Evolutionary conservation across 1,140 invertebrate genomes (phyloP).

Genomic region (Hydropsyche tenuis): DNA sequence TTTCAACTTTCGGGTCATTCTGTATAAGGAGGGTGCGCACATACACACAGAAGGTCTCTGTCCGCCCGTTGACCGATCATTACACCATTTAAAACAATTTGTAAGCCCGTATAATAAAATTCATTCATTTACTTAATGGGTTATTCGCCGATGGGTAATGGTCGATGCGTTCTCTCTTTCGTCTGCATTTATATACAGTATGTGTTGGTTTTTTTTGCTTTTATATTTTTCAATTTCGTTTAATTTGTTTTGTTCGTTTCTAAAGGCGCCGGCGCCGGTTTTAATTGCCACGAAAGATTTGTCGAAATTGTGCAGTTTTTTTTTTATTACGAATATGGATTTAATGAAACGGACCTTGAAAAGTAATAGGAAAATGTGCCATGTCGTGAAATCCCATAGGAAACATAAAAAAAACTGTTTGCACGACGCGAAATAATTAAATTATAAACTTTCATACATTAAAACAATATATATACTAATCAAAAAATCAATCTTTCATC

Average conservation of each 20-base stretch:
- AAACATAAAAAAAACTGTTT: no score
- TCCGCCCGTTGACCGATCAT: slow-evolving; percentile 29
- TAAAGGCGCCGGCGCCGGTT: slow-evolving; percentile 4
- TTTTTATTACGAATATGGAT: neutral
- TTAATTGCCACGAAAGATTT: slow-evolving; percentile 19
- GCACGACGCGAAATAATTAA: no score
- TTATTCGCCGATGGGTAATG: slow-evolving; percentile 38
- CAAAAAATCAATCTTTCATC: no score
- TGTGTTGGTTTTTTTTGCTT: neutral
- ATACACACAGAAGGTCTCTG: no score
- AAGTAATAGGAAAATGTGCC: no score
- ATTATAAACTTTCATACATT: no score
- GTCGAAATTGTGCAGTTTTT: neutral
- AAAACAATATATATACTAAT: no score
- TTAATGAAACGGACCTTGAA: no score
- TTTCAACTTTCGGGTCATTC: no score
- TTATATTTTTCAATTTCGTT: neutral
- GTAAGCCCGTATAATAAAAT: slow-evolving; percentile 47
- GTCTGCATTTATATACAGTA: no score
- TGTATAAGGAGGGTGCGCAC: neutral
- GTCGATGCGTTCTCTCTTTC: slow-evolving; percentile 11
- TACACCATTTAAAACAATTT: slow-evolving; percentile 48
- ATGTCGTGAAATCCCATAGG: no score
- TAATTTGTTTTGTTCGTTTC: neutral
- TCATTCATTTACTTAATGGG: slow-evolving; percentile 48